Conservation (phyloP, 2,797 vertebrate genomes). For the Diceros bicornis region DNA sequence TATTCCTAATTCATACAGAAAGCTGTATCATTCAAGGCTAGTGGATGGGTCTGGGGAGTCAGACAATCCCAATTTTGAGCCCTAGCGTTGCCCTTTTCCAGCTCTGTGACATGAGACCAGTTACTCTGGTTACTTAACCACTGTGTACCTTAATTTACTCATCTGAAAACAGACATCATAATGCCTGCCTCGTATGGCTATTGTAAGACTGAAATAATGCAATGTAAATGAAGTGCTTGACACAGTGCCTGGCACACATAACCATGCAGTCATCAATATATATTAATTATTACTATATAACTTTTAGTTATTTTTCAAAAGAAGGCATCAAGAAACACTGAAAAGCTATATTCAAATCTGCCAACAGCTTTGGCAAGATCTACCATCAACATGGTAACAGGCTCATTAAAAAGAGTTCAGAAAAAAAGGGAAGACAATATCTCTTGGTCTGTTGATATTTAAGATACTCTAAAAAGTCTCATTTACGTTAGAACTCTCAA, state of each 20-base stretch:
- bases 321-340: constrained; percentile 18
- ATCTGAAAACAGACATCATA: constrained; percentile 21
- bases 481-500: not conserved
- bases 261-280: not conserved
- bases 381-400: not conserved
- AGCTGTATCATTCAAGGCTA: not conserved
- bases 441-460: not conserved
- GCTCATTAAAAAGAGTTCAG: constrained; percentile 21
- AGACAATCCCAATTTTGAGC: not conserved
- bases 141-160: not conserved
- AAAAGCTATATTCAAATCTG: not conserved
- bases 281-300: not conserved
- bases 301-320: constrained; percentile 43
- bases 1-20: not conserved
- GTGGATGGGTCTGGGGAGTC: not conserved
- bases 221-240: constrained; percentile 4
- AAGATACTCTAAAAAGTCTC: constrained; percentile 23
- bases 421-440: not conserved
- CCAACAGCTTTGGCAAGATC: not conserved
- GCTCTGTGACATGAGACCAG: not conserved
- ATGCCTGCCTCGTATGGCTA: not conserved
- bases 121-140: not conserved
- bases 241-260: not conserved
- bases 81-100: constrained; percentile 1
- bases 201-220: constrained; percentile 4